These are phyloP conservation scores for Pelodiscus sinensis DNA, from an alignment of 2,113 vertebrate genomes.

Conservation along the genomic window DNA sequence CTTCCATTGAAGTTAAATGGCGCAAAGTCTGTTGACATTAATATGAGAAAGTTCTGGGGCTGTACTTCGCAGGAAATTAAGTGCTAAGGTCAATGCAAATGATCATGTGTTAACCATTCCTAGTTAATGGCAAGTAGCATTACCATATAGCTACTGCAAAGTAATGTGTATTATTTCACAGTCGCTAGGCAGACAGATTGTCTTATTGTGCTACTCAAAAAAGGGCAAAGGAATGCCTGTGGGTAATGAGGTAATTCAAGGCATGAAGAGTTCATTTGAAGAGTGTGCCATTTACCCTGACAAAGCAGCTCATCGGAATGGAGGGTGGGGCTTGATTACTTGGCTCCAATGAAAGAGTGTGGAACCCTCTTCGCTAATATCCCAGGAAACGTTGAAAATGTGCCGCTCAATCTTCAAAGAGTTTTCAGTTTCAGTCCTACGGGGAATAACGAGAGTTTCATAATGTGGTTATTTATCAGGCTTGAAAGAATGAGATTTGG, in stretches of 20 bases:
- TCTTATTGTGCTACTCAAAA: neutral
- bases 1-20: neutral
- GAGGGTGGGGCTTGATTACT: neutral
- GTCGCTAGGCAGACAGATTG: neutral
- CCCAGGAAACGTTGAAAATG: neutral
- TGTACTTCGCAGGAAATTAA: neutral
- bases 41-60: neutral
- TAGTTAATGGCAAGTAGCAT: neutral
- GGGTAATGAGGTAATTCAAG: neutral
- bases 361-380: neutral
- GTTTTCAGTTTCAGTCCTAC: neutral
- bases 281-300: neutral
- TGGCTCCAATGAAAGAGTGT: neutral
- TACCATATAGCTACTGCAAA: neutral
- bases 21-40: neutral
- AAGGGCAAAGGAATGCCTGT: neutral
- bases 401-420: neutral
- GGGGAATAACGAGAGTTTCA: neutral
- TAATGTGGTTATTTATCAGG: neutral
- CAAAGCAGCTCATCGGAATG: accelerated
- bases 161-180: neutral
- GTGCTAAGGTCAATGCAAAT: neutral
- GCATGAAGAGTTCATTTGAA: neutral
- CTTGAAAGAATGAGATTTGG: accelerated
- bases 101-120: neutral